Evolutionary conservation across 2,113 vertebrate genomes (phyloP), one percentile per base, ranked within the genome.

Genomic region (Calcarius ornatus): DNA sequence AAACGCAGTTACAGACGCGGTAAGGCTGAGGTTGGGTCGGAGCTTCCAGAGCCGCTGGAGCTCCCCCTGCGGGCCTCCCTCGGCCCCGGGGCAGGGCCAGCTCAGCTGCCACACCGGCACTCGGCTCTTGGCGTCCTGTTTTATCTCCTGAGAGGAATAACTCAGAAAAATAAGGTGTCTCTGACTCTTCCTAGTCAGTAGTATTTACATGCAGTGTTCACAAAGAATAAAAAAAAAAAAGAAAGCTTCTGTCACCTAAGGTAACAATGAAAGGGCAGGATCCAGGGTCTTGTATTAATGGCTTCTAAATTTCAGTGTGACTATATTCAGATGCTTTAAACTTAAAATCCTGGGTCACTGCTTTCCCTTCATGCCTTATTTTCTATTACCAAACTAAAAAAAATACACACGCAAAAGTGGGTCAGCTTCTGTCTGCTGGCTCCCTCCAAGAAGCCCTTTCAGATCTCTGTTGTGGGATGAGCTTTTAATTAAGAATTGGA

Each of bases 41-140:
- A 42, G 84, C 47, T 30, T 1, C 31, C 72, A 10, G 85, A 65
- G 83, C 47, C 3, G 21, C 79, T 24, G 76, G 71, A 90, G 93
- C 95, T 92, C 94, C 94, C 93, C 71, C 94, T 92, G 75, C 63
- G 43, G 95, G 92, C 18, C 28, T 54, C 42, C 6, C 21, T 22
- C 18, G 2, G 54, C 56, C 24, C 30, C 47, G 24, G 33, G 37
- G 28, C 69, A 21, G 37, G 19, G 60, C 50, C 20, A 8, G 43
- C 51, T 45, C 60, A 0, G 71, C 38, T 13, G 54, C 60, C 53
- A 0, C 31, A 0, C 10, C 33, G 2, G 33, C 25, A 0, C 64
- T 48, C 2, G 66, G 31, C 42, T 16, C 51, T 16, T 4, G 47
- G 53, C 7, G 8, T 24, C 28, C 23, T n/a, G n/a, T 31, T 25